Evolutionary conservation across 2,113 vertebrate species (phyloP).

Genomic region (Galemys pyrenaicus): DNA sequence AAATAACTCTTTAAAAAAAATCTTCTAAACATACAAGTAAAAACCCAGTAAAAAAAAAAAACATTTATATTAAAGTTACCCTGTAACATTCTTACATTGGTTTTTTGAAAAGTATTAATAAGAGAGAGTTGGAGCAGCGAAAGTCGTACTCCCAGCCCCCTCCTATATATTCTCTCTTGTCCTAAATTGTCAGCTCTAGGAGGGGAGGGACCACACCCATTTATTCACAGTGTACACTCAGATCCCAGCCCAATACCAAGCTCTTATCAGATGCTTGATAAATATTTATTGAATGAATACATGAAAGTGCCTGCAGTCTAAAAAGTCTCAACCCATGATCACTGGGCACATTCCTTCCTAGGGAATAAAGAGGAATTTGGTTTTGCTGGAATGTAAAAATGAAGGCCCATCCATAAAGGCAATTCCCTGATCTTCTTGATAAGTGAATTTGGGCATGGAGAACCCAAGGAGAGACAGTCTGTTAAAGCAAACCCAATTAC

Average conservation of each 20-base stretch:
- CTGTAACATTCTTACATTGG: no score
- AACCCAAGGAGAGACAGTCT: slow-evolving; percentile 63
- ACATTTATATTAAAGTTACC: no score
- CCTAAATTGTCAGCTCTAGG: background rate
- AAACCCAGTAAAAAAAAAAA: no score
- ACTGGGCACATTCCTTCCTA: background rate
- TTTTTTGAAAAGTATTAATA: background rate
- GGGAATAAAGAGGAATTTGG: slow-evolving; percentile 47
- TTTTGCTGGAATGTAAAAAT: slow-evolving; percentile 39
- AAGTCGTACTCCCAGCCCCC: background rate
- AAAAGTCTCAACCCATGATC: background rate
- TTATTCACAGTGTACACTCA: background rate
- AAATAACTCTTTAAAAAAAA: no score
- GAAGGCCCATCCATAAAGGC: slow-evolving; percentile 45
- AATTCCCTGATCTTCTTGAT: slow-evolving; percentile 60
- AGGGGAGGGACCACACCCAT: background rate
- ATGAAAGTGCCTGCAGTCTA: slow-evolving; percentile 36
- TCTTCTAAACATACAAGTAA: no score
- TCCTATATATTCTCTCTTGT: background rate
- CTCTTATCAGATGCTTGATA: slow-evolving; percentile 9
- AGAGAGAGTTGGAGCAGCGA: background rate
- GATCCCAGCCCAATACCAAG: background rate
- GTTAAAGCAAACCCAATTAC: slow-evolving; percentile 76
- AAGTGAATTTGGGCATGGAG: slow-evolving; percentile 67
- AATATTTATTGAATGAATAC: slow-evolving; percentile 39